phyloP scores from a whole-genome alignment of 2,888 invertebrate genomes.

The Stratiomys singularior region DNA sequence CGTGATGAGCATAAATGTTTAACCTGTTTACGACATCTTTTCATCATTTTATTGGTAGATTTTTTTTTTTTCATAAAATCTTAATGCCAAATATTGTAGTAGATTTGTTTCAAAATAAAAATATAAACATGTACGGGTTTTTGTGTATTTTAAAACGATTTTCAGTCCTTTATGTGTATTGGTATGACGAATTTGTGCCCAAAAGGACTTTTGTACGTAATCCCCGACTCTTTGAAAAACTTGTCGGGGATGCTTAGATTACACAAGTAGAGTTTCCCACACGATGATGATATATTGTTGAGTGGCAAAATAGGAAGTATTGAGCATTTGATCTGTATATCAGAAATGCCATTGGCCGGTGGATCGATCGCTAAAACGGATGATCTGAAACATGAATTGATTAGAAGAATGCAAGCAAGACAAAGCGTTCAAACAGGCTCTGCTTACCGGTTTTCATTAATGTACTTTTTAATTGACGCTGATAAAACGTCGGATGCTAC shows the following conservation, averaged over 20 bases:
- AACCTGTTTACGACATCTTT: background rate
- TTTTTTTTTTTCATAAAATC: conserved; percentile 12
- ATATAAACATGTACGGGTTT: background rate
- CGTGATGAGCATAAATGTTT: background rate
- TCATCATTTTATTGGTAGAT: background rate
- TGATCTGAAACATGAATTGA: too few species aligned
- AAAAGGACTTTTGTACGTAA: conserved; percentile 86
- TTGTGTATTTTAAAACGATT: conserved; percentile 45
- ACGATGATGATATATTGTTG: conserved; percentile 69
- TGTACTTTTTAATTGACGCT: conserved; percentile 73
- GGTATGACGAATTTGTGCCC: conserved; percentile 85
- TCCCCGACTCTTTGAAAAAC: conserved; percentile 79
- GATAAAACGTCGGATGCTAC: conserved; percentile 63
- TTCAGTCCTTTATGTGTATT: conserved; percentile 69
- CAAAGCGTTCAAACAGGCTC: too few species aligned
- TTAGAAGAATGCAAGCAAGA: too few species aligned
- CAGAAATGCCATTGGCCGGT: conserved; percentile 74
- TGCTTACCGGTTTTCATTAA: conserved; percentile 70
- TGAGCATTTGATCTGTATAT: conserved; percentile 73
- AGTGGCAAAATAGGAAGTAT: conserved; percentile 78
- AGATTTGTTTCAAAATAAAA: background rate
- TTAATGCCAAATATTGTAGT: background rate
- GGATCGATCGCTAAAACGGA: conserved; percentile 82
- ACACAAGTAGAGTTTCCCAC: conserved; percentile 83
- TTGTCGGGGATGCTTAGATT: conserved; percentile 84